Conservation (phyloP, 2,888 invertebrate species). For the Orgyia antiqua region DNA sequence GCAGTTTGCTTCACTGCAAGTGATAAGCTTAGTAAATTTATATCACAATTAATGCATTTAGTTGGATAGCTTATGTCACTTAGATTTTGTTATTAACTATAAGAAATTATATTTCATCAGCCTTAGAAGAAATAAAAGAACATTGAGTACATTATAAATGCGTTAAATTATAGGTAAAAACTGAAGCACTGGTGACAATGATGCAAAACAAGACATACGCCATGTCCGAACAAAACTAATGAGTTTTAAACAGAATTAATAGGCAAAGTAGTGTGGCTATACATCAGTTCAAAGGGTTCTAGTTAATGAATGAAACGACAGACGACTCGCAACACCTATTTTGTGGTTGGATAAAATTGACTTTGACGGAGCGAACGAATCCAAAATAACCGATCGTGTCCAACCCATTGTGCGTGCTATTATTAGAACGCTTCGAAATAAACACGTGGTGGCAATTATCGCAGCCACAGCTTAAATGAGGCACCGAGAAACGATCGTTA, state of each 20-base stretch:
- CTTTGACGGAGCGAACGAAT: slow-evolving; percentile 66
- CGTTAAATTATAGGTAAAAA: no score
- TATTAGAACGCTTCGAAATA: slow-evolving; percentile 73
- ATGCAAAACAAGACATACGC: no score
- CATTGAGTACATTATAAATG: no score
- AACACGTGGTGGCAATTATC: slow-evolving; percentile 78
- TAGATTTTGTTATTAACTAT: no score
- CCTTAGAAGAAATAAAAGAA: no score
- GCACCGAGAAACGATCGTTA: slow-evolving; percentile 70
- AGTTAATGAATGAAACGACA: slow-evolving; percentile 74
- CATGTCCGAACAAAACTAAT: slow-evolving; percentile 24
- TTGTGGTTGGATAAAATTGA: slow-evolving; percentile 67
- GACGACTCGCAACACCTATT: slow-evolving; percentile 70
- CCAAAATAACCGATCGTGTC: slow-evolving; percentile 74
- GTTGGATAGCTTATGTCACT: no score
- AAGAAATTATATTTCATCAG: no score
- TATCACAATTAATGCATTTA: no score
- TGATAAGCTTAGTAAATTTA: no score
- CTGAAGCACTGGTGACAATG: no score
- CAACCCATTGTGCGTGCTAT: slow-evolving; percentile 74
- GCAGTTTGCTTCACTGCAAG: no score
- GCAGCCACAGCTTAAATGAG: slow-evolving; percentile 75
- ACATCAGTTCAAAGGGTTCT: slow-evolving; percentile 68
- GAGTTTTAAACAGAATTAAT: slow-evolving; percentile 46
- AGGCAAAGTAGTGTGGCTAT: slow-evolving; percentile 48